phyloP scores from a whole-genome alignment of 2,888 invertebrate species.

The Kuschelorhynchus macadamiae region DNA sequence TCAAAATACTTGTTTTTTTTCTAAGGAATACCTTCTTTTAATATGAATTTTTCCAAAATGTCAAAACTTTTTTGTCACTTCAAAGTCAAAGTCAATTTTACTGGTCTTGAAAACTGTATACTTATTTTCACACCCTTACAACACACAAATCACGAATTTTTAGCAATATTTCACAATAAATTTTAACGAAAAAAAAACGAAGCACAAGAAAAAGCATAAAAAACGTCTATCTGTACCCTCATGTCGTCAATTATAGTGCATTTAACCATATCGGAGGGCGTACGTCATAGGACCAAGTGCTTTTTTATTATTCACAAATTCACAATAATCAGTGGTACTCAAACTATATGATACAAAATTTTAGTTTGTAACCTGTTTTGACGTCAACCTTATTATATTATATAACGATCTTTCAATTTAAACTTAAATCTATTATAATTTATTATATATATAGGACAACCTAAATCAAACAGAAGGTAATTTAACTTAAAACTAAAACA shows the following conservation, averaged over 20 bases:
- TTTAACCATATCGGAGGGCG: slow-evolving; percentile 15
- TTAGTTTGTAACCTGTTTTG: too few relatives aligned
- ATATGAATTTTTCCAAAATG: slow-evolving; percentile 14
- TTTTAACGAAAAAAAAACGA: slow-evolving; percentile 15
- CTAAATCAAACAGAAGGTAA: too few relatives aligned
- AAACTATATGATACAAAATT: too few relatives aligned
- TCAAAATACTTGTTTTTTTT: not conserved
- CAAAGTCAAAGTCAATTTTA: slow-evolving; percentile 20
- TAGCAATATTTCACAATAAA: slow-evolving; percentile 16
- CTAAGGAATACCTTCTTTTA: not conserved
- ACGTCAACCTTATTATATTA: too few relatives aligned
- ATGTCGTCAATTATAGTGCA: slow-evolving; percentile 15
- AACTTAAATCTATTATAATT: too few relatives aligned
- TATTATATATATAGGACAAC: too few relatives aligned
- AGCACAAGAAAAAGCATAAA: too few relatives aligned
- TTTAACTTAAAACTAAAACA: too few relatives aligned
- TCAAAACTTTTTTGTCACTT: slow-evolving; percentile 27
- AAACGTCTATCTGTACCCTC: slow-evolving; percentile 23
- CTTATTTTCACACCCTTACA: not conserved
- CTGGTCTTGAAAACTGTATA: not conserved
- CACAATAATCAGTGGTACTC: too few relatives aligned
- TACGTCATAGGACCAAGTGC: not conserved
- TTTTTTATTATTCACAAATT: too few relatives aligned
- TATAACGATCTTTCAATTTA: too few relatives aligned
- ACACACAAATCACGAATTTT: slow-evolving; percentile 7